Evolutionary conservation across 2,888 invertebrate species (phyloP).

Genomic region (Aphelenchoides bicaudatus): DNA sequence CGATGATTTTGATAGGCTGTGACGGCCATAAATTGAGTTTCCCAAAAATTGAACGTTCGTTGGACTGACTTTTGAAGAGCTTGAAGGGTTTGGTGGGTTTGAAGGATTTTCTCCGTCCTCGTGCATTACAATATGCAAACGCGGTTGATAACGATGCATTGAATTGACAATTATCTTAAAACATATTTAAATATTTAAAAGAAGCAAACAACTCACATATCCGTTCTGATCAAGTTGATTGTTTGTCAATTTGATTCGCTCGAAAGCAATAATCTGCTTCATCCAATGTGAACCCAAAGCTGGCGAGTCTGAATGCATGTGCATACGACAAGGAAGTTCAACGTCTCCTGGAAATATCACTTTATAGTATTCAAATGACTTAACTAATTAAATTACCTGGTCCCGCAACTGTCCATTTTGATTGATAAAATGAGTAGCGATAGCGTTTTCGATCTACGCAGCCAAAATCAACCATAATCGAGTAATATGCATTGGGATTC

Average conservation of each 20-base stretch:
- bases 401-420: slow-evolving; percentile 94
- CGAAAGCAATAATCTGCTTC: slow-evolving; percentile 87
- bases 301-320: slow-evolving; percentile 92
- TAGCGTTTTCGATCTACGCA: slow-evolving; percentile 86
- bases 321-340: slow-evolving; percentile 71
- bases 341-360: slow-evolving; percentile 71
- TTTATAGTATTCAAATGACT: neutral
- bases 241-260: slow-evolving; percentile 95
- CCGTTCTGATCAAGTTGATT: slow-evolving; percentile 95
- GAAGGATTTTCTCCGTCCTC: too few species aligned
- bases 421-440: slow-evolving; percentile 95
- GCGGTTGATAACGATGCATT: slow-evolving; percentile 98
- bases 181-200: neutral
- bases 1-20: slow-evolving; percentile 99
- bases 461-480: slow-evolving; percentile 53
- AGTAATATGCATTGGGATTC: slow-evolving; percentile 60
- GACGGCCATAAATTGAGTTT: slow-evolving; percentile 96
- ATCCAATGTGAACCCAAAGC: slow-evolving; percentile 87
- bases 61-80: neutral
- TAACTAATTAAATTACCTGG: slow-evolving; percentile 67
- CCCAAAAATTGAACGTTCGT: slow-evolving; percentile 82
- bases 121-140: slow-evolving; percentile 79
- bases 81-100: neutral
- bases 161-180: slow-evolving; percentile 94
- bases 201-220: slow-evolving; percentile 72